Conservation (phyloP, 1,140 invertebrate genomes). For the Calephelis nemesis region DNA sequence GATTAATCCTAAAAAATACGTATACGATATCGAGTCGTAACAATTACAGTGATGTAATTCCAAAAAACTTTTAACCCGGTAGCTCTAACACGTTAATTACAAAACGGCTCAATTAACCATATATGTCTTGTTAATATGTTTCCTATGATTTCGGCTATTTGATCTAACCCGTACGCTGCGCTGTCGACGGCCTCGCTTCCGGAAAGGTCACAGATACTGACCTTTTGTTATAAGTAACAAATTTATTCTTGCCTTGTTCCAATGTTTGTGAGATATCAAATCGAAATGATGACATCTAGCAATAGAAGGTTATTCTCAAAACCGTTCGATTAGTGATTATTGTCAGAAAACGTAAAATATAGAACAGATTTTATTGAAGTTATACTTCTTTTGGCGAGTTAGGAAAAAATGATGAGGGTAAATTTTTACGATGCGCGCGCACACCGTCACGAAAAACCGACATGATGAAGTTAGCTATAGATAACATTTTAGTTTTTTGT, state of each 20-base stretch:
- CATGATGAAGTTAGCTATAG: too few relatives aligned
- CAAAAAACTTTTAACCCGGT: constrained; percentile 4
- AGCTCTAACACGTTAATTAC: constrained; percentile 5
- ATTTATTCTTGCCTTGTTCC: constrained; percentile 53
- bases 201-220: constrained; percentile 51
- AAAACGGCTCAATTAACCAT: constrained; percentile 16
- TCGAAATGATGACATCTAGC: constrained; percentile 53
- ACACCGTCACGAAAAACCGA: too few relatives aligned
- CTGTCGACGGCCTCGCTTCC: constrained; percentile 46
- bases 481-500: too few relatives aligned
- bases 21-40: too few relatives aligned
- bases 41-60: too few relatives aligned
- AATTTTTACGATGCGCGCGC: too few relatives aligned
- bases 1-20: too few relatives aligned
- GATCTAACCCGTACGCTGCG: constrained; percentile 5
- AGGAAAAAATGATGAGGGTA: too few relatives aligned
- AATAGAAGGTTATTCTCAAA: constrained; percentile 33
- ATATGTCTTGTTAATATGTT: constrained; percentile 17
- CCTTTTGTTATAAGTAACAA: constrained; percentile 47
- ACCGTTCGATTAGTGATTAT: constrained; percentile 31
- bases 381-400: too few relatives aligned
- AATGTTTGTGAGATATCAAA: constrained; percentile 47
- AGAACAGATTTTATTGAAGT: not conserved
- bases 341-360: not conserved
- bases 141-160: constrained; percentile 13